A percentile compares a stretch with the other conserved stretches of the same genome.
phyloP scores from a whole-genome alignment of 2,888 invertebrate genomes.

The Drosophila mayaguana region DNA sequence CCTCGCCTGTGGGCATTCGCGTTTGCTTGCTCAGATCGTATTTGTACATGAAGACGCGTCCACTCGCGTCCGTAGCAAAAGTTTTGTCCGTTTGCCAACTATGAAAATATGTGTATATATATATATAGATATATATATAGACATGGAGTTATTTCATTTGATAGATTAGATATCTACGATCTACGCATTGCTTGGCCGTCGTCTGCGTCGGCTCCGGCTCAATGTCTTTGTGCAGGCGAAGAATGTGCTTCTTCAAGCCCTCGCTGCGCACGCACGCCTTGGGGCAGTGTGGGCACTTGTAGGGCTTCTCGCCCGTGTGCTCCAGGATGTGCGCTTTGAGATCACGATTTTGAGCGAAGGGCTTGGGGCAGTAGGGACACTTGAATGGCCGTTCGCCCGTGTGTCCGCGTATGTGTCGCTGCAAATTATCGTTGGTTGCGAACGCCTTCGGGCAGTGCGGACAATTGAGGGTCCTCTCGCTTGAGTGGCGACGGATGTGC shows the following conservation, averaged over 20 bases:
- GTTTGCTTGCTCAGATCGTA: conserved; percentile 48
- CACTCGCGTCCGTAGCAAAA: conserved; percentile 36
- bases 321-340: conserved; percentile 57
- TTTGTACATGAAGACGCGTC: conserved; percentile 50
- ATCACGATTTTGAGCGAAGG: conserved; percentile 55
- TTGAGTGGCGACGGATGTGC: conserved; percentile 52
- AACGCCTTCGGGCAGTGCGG: conserved; percentile 55
- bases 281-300: conserved; percentile 53
- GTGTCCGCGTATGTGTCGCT: conserved; percentile 53
- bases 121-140: neutral
- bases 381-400: conserved; percentile 56
- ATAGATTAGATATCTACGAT: neutral
- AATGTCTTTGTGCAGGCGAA: conserved; percentile 52
- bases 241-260: conserved; percentile 50
- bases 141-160: neutral
- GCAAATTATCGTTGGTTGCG: conserved; percentile 54
- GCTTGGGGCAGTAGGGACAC: conserved; percentile 53
- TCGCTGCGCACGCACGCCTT: conserved; percentile 55
- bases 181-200: conserved; percentile 26
- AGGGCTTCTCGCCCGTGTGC: conserved; percentile 55
- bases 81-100: conserved; percentile 49
- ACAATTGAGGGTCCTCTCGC: conserved; percentile 46
- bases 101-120: neutral
- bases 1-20: conserved; percentile 46
- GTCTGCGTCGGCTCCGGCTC: conserved; percentile 34